These are phyloP conservation scores for Drosophila tani DNA, from an alignment of 1,140 invertebrate species.

Conservation along the genomic window DNA sequence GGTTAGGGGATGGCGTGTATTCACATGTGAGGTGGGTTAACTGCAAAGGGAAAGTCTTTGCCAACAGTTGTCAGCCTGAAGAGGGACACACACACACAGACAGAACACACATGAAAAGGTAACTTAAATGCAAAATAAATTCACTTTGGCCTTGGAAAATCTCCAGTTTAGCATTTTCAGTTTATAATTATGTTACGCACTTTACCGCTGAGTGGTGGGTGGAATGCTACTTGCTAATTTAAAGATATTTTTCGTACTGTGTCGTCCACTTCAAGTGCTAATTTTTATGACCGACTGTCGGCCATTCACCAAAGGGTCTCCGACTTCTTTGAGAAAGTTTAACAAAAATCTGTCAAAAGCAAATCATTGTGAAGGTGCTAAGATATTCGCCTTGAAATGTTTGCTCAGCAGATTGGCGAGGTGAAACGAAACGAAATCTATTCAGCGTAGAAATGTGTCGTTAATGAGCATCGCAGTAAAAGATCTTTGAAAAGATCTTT, in stretches of 20 bases:
- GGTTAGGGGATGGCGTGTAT: background rate
- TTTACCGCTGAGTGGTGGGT: constrained; percentile 13
- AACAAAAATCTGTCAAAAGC: constrained; percentile 40
- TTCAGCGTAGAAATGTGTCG: constrained; percentile 39
- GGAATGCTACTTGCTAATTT: constrained; percentile 36
- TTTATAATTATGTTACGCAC: constrained; percentile 39
- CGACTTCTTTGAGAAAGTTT: constrained; percentile 41
- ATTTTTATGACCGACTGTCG: constrained; percentile 37
- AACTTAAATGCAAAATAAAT: constrained; percentile 23
- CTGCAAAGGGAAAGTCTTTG: constrained; percentile 26
- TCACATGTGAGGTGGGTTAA: constrained; percentile 14
- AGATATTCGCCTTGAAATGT: constrained; percentile 31
- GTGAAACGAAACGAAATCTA: constrained; percentile 42
- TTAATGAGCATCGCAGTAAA: constrained; percentile 24
- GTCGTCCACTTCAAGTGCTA: constrained; percentile 36
- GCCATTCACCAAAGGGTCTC: constrained; percentile 35
- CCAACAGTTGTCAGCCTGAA: constrained; percentile 29
- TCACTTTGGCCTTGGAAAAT: constrained; percentile 18
- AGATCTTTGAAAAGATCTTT: constrained; percentile 38
- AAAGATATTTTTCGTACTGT: constrained; percentile 9
- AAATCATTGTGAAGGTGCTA: constrained; percentile 48
- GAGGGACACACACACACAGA: constrained; percentile 11
- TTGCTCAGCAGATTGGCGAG: constrained; percentile 30
- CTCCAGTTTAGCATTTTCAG: background rate
- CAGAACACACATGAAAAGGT: constrained; percentile 7